A percentile compares a stretch with the other conserved stretches of the same genome.
These are phyloP conservation scores for Notechis scutatus DNA, from an alignment of 2,113 vertebrate genomes.

Conservation along the genomic window DNA sequence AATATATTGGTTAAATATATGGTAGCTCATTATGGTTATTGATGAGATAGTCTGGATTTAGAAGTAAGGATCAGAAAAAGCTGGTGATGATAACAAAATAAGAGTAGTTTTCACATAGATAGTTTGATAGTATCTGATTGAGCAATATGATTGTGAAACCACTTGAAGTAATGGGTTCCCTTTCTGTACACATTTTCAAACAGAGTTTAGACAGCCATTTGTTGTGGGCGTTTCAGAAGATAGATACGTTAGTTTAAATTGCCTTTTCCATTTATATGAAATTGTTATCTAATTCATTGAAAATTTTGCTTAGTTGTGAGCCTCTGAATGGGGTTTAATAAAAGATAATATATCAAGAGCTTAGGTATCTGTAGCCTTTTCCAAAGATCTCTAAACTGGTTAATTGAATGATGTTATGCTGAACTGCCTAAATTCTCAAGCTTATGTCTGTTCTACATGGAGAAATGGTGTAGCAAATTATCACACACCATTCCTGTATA, in stretches of 20 bases:
- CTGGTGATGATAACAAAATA: background rate
- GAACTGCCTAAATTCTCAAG: background rate
- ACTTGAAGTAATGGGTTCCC: background rate
- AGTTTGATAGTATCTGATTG: background rate
- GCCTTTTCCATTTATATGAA: background rate
- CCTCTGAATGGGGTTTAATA: background rate
- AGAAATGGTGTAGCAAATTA: background rate
- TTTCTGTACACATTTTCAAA: background rate
- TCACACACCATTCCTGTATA: background rate
- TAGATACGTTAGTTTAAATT: background rate
- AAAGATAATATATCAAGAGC: background rate
- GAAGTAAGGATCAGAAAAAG: background rate
- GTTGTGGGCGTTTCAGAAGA: background rate
- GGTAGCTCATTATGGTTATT: background rate
- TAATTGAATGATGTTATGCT: background rate
- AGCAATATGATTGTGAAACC: background rate
- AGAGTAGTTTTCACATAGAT: background rate
- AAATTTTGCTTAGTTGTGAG: background rate
- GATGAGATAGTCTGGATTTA: background rate
- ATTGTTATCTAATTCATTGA: background rate
- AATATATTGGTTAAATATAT: background rate
- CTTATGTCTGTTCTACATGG: background rate
- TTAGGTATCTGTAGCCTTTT: background rate
- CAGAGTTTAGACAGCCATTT: background rate
- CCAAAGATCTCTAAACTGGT: background rate